Evolutionary conservation across 2,113 vertebrate species (phyloP).

Genomic region (Oncorhynchus masou): DNA sequence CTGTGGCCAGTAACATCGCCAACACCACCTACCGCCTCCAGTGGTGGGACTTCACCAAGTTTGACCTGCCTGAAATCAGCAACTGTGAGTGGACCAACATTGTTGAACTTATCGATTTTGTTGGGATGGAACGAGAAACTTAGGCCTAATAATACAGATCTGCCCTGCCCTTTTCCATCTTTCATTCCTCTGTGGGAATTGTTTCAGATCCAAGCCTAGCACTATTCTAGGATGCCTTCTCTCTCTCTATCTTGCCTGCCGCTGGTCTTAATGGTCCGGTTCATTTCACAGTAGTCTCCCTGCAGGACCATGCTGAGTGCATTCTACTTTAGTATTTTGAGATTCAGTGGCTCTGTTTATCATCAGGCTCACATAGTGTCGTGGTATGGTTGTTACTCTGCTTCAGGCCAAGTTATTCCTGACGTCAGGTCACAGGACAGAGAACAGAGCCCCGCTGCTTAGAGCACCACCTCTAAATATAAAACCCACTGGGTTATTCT

Average conservation of each 20-base stretch:
- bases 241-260: not conserved
- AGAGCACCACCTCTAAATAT: not conserved
- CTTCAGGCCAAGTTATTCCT: not conserved
- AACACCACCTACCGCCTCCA: constrained; percentile 97
- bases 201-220: not conserved
- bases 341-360: not conserved
- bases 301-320: not conserved
- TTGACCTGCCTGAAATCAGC: constrained; percentile 97
- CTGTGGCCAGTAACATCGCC: constrained; percentile 98
- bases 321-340: not conserved
- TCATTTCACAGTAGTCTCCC: not conserved
- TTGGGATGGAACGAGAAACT: no score
- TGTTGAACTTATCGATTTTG: no score
- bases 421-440: not conserved
- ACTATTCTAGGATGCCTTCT: not conserved
- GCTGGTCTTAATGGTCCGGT: not conserved
- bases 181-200: not conserved
- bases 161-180: no score
- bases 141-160: no score
- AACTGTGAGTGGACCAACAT: constrained; percentile 78
- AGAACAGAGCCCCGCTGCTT: not conserved
- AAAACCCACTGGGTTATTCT: not conserved
- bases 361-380: not conserved
- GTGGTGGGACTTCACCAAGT: constrained; percentile 99
- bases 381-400: not conserved